Evolutionary conservation across 2,888 invertebrate species (phyloP).

Genomic region (Trachelus troglodyta): DNA sequence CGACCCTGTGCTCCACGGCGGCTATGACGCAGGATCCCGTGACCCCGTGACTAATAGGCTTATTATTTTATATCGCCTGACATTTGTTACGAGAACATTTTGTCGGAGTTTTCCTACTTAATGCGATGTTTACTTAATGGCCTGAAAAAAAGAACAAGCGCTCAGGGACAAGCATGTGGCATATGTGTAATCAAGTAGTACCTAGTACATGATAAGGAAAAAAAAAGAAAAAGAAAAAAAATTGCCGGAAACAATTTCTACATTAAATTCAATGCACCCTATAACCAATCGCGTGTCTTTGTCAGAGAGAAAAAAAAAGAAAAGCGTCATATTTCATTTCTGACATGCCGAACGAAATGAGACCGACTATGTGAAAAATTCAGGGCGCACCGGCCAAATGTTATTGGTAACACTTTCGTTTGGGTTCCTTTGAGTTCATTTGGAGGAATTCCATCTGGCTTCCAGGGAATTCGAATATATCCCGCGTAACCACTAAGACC

Average conservation of each 20-base stretch:
- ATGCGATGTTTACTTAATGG: slow-evolving; percentile 49
- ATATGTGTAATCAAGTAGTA: background rate
- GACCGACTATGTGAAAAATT: background rate
- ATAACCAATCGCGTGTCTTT: background rate
- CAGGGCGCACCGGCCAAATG: background rate
- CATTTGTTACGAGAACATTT: slow-evolving; percentile 53
- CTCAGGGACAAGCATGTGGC: background rate
- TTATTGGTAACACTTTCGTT: background rate
- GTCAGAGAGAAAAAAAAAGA: background rate
- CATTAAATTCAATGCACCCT: background rate
- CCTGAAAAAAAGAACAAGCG: slow-evolving; percentile 33
- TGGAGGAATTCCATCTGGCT: background rate
- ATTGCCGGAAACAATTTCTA: background rate
- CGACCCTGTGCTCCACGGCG: background rate
- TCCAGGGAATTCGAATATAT: background rate
- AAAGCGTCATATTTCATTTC: background rate
- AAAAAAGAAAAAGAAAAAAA: background rate
- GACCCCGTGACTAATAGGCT: slow-evolving; percentile 62
- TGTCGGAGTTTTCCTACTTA: slow-evolving; percentile 37
- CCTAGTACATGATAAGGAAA: background rate
- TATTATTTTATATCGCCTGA: slow-evolving; percentile 63
- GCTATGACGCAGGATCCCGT: slow-evolving; percentile 19
- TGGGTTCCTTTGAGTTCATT: background rate
- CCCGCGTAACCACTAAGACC: background rate
- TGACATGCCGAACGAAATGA: background rate